phyloP scores from a whole-genome alignment of 2,888 invertebrate species.

The Cordilura impudica region DNA sequence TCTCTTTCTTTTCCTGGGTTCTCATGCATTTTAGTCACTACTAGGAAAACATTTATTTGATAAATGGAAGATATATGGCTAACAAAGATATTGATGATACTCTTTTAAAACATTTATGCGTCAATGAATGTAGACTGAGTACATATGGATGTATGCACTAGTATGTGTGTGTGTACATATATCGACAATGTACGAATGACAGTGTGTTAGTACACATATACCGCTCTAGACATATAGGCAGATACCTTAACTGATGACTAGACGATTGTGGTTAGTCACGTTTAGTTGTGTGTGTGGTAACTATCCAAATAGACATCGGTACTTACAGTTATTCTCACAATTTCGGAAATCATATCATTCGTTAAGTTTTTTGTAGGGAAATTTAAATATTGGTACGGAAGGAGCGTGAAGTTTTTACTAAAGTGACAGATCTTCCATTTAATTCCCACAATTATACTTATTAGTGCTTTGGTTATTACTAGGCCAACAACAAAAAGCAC shows the following conservation, averaged over 20 bases:
- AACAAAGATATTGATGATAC: constrained; percentile 40
- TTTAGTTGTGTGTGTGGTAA: background rate
- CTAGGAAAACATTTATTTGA: constrained; percentile 22
- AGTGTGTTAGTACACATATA: background rate
- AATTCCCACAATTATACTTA: no score
- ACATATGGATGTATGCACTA: background rate
- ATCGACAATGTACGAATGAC: background rate
- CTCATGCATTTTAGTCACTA: background rate
- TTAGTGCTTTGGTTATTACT: no score
- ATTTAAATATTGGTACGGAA: no score
- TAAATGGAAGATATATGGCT: constrained; percentile 37
- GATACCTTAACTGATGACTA: constrained; percentile 53
- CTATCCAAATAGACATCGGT: background rate
- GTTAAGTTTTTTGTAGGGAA: no score
- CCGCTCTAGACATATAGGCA: constrained; percentile 39
- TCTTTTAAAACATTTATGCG: constrained; percentile 29
- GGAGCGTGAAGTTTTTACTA: no score
- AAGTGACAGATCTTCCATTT: no score
- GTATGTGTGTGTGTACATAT: background rate
- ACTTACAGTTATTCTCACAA: background rate
- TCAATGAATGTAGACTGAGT: constrained; percentile 20
- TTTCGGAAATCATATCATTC: no score
- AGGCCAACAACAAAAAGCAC: no score
- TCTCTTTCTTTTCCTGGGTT: no score
- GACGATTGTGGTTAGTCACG: constrained; percentile 43